These are phyloP conservation scores for Saccopteryx bilineata DNA, from an alignment of 2,113 vertebrate genomes.

Conservation along the genomic window DNA sequence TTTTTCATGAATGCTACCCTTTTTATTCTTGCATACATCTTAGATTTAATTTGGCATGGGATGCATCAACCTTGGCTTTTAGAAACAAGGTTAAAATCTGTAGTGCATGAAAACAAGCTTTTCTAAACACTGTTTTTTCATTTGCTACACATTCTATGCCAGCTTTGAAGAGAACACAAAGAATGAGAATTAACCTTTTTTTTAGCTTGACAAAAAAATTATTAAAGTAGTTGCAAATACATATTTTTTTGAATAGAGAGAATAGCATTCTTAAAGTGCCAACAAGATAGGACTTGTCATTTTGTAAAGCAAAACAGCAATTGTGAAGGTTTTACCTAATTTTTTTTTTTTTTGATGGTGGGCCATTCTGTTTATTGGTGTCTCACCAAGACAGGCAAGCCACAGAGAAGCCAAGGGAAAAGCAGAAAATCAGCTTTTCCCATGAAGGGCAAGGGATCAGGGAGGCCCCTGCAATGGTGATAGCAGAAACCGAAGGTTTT, in stretches of 20 bases:
- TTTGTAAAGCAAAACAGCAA: constrained; percentile 28
- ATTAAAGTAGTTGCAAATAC: constrained; percentile 62
- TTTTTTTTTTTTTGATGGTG: no score
- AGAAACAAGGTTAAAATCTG: constrained; percentile 85
- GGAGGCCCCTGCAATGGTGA: no score
- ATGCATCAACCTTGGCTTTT: constrained; percentile 86
- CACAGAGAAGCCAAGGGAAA: no score
- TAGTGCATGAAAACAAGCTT: constrained; percentile 84
- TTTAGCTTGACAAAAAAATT: constrained; percentile 61
- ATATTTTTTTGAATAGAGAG: constrained; percentile 45
- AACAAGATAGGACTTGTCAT: constrained; percentile 34
- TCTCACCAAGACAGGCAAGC: no score
- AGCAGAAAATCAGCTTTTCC: no score
- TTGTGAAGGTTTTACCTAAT: neutral
- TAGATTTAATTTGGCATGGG: constrained; percentile 86
- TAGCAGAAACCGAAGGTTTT: no score
- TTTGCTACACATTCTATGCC: constrained; percentile 64
- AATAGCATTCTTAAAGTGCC: neutral
- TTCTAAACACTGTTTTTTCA: constrained; percentile 60
- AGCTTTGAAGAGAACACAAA: constrained; percentile 67
- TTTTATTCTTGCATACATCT: constrained; percentile 84
- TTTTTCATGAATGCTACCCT: constrained; percentile 87
- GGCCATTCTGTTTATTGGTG: no score
- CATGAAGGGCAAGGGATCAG: no score
- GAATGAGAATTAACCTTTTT: constrained; percentile 61